phyloP scores from a whole-genome alignment of 2,113 vertebrate species.

The Platysteira castanea region DNA sequence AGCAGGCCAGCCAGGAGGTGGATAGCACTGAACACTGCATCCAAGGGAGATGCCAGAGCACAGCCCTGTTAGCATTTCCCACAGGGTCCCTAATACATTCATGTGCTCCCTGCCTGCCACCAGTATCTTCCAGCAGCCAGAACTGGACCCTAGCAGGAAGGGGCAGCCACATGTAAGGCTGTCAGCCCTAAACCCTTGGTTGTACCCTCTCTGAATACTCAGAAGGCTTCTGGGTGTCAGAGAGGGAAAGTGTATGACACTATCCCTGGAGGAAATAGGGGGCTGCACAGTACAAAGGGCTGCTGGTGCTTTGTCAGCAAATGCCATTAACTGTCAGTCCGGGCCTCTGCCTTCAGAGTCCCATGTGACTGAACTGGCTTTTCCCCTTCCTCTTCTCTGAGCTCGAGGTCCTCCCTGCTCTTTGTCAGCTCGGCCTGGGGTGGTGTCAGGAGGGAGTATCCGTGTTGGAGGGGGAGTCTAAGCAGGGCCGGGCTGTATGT shows the following conservation, averaged over 20 bases:
- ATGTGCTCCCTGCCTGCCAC: not conserved
- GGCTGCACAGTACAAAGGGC: not conserved
- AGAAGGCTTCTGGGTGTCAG: not conserved
- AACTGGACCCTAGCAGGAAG: not conserved
- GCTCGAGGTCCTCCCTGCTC: rapidly evolving
- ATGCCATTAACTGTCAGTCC: not conserved
- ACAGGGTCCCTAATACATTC: not conserved
- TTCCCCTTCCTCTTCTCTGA: not conserved
- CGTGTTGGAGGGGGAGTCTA: not conserved
- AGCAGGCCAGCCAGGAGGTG: not conserved
- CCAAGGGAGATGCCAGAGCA: not conserved
- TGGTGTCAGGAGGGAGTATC: not conserved
- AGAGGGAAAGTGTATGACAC: not conserved
- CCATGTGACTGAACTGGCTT: not conserved
- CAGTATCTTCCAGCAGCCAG: not conserved
- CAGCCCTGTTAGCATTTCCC: not conserved
- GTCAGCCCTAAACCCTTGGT: not conserved
- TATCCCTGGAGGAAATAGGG: not conserved
- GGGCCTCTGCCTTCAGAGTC: not conserved
- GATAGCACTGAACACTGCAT: not conserved
- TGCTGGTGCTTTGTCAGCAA: not conserved
- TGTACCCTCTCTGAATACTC: not conserved
- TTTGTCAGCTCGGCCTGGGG: not conserved
- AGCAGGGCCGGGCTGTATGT: not conserved
- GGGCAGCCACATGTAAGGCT: not conserved